These are phyloP conservation scores for Andrena camellia DNA, from an alignment of 2,888 invertebrate species.

Conservation along the genomic window DNA sequence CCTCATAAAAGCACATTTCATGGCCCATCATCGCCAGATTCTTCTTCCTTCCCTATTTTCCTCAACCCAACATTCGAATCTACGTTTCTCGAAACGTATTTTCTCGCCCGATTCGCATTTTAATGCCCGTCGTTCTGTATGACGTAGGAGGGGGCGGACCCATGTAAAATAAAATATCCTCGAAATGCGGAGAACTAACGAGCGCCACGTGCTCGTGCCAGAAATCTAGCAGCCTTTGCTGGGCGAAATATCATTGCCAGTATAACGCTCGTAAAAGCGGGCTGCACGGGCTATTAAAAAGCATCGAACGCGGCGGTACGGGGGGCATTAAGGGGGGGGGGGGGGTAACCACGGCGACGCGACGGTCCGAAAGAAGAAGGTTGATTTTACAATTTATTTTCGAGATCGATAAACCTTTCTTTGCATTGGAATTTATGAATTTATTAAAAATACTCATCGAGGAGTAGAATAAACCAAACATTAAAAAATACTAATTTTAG, in stretches of 20 bases:
- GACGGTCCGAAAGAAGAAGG: no score
- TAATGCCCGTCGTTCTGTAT: slow-evolving; percentile 28
- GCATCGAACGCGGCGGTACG: background rate
- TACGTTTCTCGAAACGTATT: background rate
- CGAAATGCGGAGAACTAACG: slow-evolving; percentile 32
- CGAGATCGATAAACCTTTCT: no score
- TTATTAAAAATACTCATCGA: no score
- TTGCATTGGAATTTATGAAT: no score
- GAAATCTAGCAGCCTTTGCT: background rate
- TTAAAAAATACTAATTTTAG: no score
- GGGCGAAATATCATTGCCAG: slow-evolving; percentile 9
- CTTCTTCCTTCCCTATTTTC: background rate
- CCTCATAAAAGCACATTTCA: background rate
- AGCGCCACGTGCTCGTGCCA: slow-evolving; percentile 39
- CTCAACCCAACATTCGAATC: background rate
- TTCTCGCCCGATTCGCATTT: slow-evolving; percentile 19
- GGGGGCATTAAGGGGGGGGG: no score
- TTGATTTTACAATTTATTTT: no score
- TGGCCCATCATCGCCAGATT: background rate
- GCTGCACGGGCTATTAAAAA: slow-evolving; percentile 13
- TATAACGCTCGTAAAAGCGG: slow-evolving; percentile 11
- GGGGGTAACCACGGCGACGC: no score
- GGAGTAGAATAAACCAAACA: no score
- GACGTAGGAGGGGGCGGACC: no score
- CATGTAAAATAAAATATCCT: slow-evolving; percentile 45